These are phyloP conservation scores for Gobionotothen gibberifrons DNA, from an alignment of 2,797 vertebrate species.

Conservation along the genomic window DNA sequence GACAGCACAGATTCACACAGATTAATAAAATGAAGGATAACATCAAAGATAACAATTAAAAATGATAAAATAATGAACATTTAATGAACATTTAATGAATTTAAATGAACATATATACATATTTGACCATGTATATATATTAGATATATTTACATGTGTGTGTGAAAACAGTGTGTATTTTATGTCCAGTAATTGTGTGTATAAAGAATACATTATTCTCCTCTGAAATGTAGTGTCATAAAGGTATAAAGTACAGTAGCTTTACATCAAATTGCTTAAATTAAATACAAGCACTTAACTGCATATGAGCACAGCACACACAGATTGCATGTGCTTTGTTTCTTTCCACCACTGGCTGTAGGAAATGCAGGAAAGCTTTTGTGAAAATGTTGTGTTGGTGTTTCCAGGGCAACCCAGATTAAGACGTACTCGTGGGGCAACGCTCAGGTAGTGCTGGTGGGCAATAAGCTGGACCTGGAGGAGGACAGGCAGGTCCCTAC, in stretches of 20 bases:
- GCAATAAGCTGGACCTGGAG: constrained; percentile 92
- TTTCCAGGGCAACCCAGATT: constrained; percentile 92
- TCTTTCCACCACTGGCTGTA: background rate
- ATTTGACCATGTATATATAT: no score
- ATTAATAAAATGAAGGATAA: no score
- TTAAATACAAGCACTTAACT: background rate
- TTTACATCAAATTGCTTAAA: background rate
- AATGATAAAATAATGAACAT: no score
- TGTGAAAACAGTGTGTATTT: no score
- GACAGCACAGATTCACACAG: no score
- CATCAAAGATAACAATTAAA: no score
- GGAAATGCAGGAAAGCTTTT: background rate
- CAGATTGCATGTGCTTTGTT: background rate
- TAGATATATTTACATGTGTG: no score
- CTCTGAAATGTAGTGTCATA: background rate
- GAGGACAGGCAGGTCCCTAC: constrained; percentile 89
- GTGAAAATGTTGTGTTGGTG: constrained; percentile 22
- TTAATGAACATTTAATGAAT: no score
- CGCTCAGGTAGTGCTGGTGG: constrained; percentile 91
- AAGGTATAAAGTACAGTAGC: background rate
- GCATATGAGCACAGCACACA: no score
- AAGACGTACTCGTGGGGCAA: constrained; percentile 96
- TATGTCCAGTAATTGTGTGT: no score
- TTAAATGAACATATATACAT: no score
- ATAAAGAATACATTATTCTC: background rate